These are phyloP conservation scores for Machaerirhynchus nigripectus DNA, from an alignment of 2,113 vertebrate genomes.

Conservation along the genomic window DNA sequence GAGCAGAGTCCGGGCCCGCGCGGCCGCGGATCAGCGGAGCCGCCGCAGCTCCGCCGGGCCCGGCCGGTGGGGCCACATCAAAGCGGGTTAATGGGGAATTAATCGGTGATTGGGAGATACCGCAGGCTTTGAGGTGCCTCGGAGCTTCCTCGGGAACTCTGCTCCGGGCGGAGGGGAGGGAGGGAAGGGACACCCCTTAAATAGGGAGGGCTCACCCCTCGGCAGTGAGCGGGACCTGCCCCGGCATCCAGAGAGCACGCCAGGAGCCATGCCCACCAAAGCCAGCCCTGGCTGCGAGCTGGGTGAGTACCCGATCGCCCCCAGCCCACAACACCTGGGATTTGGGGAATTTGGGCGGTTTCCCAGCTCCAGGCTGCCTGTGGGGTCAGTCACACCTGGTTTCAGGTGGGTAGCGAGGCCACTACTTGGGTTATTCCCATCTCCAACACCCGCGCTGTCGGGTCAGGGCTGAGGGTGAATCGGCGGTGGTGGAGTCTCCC, in stretches of 20 bases:
- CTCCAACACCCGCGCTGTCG: rapidly evolving
- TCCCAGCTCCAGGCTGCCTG: neutral
- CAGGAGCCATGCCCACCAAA: neutral
- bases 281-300: neutral
- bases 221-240: neutral
- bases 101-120: neutral
- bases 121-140: neutral
- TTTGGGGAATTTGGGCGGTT: neutral
- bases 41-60: neutral
- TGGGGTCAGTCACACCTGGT: neutral
- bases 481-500: neutral
- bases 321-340: too few relatives aligned
- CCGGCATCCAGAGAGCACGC: rapidly evolving
- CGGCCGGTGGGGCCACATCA: neutral
- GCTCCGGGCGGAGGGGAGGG: neutral
- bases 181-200: neutral
- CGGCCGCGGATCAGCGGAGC: too few relatives aligned
- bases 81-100: neutral
- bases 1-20: neutral
- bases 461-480: neutral
- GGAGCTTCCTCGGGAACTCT: neutral
- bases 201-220: neutral
- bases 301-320: neutral
- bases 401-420: neutral
- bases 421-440: neutral